Conservation (phyloP, 2,113 vertebrate genomes). For the Bambusicola thoracicus region DNA sequence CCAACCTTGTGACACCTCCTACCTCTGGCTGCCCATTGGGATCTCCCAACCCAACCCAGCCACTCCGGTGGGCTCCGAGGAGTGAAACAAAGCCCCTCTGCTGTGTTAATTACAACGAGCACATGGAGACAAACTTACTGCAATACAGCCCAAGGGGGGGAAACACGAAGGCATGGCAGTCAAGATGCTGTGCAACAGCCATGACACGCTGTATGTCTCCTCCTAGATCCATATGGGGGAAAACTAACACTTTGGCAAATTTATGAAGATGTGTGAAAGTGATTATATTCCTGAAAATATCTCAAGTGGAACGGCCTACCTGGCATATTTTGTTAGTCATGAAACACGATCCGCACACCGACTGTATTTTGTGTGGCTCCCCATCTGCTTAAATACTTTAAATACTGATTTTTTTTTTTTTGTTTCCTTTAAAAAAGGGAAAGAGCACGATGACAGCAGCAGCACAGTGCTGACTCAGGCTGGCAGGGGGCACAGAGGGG, state of each 20-base stretch:
- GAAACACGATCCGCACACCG: slow-evolving; percentile 60
- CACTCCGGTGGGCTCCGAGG: background rate
- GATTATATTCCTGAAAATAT: slow-evolving; percentile 73
- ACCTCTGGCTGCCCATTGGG: background rate
- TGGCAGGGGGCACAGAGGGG: background rate
- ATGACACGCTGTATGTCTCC: slow-evolving; percentile 52
- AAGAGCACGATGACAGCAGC: background rate
- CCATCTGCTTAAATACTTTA: slow-evolving; percentile 71
- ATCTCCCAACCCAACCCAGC: too few relatives aligned
- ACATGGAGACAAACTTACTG: background rate
- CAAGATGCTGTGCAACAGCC: slow-evolving; percentile 43
- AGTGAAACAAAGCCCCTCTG: background rate
- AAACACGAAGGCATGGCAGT: background rate
- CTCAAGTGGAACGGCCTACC: slow-evolving; percentile 64
- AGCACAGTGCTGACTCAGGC: slow-evolving; percentile 63
- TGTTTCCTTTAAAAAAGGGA: background rate
- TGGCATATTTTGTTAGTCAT: slow-evolving; percentile 73
- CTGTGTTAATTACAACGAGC: background rate
- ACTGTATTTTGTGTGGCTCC: slow-evolving; percentile 63
- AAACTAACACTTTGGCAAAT: slow-evolving; percentile 68
- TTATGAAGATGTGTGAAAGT: slow-evolving; percentile 66
- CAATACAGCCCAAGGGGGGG: background rate
- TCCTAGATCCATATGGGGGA: slow-evolving; percentile 47
- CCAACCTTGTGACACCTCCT: background rate
- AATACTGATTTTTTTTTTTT: slow-evolving; percentile 34